These are phyloP conservation scores for Bubalus kerabau DNA, from an alignment of 2,113 vertebrate species.

Conservation along the genomic window DNA sequence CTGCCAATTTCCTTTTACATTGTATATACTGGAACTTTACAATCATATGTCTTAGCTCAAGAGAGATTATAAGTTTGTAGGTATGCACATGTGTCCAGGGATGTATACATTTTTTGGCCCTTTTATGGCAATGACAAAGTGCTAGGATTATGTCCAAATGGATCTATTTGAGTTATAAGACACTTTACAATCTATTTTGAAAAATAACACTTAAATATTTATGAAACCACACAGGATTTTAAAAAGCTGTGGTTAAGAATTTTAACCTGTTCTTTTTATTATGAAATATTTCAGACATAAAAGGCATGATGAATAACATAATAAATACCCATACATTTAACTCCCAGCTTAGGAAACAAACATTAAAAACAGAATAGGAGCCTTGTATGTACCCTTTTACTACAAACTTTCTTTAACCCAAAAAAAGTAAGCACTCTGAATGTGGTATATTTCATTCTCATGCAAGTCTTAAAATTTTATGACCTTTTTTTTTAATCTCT, in stretches of 20 bases:
- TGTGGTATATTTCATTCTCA: background rate
- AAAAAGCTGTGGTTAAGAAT: constrained; percentile 6
- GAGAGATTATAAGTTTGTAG: background rate
- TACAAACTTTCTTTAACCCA: background rate
- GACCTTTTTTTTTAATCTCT: background rate
- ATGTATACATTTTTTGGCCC: background rate
- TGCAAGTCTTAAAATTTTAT: background rate
- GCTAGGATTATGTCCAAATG: background rate
- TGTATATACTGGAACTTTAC: background rate
- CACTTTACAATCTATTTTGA: constrained; percentile 18
- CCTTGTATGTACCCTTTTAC: rapidly evolving
- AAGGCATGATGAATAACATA: background rate
- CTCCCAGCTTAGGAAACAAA: background rate
- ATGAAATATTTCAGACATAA: constrained; percentile 42
- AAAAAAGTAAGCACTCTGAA: background rate
- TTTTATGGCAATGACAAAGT: background rate
- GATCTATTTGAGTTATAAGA: background rate
- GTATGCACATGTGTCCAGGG: background rate
- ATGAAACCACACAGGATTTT: constrained; percentile 32
- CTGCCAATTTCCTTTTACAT: background rate
- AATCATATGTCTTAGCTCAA: background rate
- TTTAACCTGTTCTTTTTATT: constrained; percentile 31
- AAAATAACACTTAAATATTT: constrained; percentile 44
- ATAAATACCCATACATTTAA: background rate
- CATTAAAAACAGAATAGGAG: background rate